These are phyloP conservation scores for Drosophila truncata DNA, from an alignment of 1,140 invertebrate genomes.

Conservation along the genomic window DNA sequence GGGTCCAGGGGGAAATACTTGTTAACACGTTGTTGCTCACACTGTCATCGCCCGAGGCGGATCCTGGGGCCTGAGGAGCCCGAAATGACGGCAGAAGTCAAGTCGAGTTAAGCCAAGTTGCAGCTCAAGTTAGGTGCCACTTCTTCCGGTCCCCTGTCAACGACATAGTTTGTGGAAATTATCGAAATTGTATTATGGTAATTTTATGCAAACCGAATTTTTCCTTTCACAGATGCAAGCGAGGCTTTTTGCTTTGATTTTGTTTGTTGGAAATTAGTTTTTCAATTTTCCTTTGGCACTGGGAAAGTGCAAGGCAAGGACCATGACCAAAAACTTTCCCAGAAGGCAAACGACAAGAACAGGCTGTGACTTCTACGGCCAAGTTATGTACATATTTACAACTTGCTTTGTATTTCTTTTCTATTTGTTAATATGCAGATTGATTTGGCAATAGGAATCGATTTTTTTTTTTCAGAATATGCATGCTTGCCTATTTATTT, in stretches of 20 bases:
- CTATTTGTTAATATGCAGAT: conserved; percentile 69
- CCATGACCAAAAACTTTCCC: conserved; percentile 51
- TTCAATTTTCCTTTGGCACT: conserved; percentile 59
- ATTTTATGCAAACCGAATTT: conserved; percentile 70
- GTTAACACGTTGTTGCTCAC: conserved; percentile 52
- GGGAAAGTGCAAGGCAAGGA: conserved; percentile 46
- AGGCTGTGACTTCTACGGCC: conserved; percentile 9
- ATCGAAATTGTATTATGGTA: conserved; percentile 78
- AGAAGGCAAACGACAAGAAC: conserved; percentile 37
- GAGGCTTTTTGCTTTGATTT: conserved; percentile 59
- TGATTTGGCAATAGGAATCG: conserved; percentile 60
- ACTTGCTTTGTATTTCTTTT: conserved; percentile 12
- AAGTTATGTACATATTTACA: conserved; percentile 74
- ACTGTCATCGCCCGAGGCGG: background rate
- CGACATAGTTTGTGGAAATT: conserved; percentile 60
- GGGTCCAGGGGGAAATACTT: conserved; percentile 41
- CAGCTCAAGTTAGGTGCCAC: conserved; percentile 31
- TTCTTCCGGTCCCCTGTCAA: conserved; percentile 18
- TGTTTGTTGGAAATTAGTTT: conserved; percentile 72
- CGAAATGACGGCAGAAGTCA: conserved; percentile 37
- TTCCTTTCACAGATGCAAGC: conserved; percentile 46
- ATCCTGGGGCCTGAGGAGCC: conserved; percentile 1
- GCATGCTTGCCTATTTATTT: conserved; percentile 21
- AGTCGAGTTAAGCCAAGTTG: conserved; percentile 45
- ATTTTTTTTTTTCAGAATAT: conserved; percentile 28